Base-by-base conservation (phyloP, 2,888 invertebrate species). In the Drosophila demipolita region DNA sequence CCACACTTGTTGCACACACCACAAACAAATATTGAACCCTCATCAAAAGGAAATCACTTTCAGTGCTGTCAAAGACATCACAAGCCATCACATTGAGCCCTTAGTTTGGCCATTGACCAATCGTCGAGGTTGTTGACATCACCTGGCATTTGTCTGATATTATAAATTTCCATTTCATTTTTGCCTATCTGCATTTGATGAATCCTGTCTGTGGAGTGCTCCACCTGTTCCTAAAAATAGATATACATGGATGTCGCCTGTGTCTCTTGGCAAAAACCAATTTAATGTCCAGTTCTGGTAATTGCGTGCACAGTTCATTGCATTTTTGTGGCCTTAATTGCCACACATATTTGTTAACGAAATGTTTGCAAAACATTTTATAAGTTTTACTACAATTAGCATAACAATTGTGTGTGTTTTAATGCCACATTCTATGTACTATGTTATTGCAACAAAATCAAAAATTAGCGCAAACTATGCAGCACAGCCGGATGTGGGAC, bases 1-100 rank as follows among this genome's bases (percentile, higher is more conserved):
- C n/a, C 64, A 80, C 73, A 84, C 87, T 78, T 87, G 83, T 82
- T 80, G 73, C 80, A 67, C 67, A 60, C 36, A 67, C 55, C 50
- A 29, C 29, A 32, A 20, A 38, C 61, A 82, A 74, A 75, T 57
- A 72, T 70, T 64, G 79, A 66, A 85, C 85, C 85, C 88, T 87
- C 77, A 67, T 85, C 85, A 85, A 79, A 73, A 49, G 66, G 59
- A 73, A 73, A 71, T 83, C 86, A 79, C 83, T 75, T 75, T 73
- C 65, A 72, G 65, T 62, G 85, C 81, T 85, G 87, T 83, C 83
- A 85, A 62, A 73, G 83, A 67, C 87, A 87, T 73, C 66, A 64
- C 66, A 61, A 67, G 69, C 68, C 80, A 83, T 87, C 86, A 81
- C 79, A 79, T 79, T 61, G 35, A 62, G 38, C 12, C 60, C 61